phyloP scores from a whole-genome alignment of 2,888 invertebrate genomes.

The Copidosoma aretas region DNA sequence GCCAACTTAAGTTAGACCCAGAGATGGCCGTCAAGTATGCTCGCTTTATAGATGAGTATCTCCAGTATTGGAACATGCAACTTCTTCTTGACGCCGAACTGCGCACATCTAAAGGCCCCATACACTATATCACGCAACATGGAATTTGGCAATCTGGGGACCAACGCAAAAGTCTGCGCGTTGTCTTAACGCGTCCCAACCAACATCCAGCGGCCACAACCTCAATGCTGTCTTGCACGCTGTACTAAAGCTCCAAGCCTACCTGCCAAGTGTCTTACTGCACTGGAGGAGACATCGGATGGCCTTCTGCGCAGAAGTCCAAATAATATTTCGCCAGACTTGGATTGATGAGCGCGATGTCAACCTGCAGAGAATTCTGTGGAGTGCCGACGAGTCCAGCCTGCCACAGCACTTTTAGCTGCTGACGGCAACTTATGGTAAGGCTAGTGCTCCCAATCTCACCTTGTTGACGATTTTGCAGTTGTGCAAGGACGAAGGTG shows the following conservation, averaged over 20 bases:
- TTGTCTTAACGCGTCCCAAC: constrained; percentile 8
- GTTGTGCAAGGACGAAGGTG: constrained; percentile 19
- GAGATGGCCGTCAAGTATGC: not conserved
- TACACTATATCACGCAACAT: constrained; percentile 12
- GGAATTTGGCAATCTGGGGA: constrained; percentile 14
- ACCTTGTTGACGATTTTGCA: constrained; percentile 6
- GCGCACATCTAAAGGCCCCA: too few relatives aligned
- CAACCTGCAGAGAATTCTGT: constrained; percentile 1
- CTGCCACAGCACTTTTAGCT: not conserved
- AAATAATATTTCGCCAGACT: not conserved
- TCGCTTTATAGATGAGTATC: constrained; percentile 10
- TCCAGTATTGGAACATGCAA: not conserved
- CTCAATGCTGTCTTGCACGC: constrained; percentile 5
- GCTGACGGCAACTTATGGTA: constrained; percentile 14
- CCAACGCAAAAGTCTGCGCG: not conserved
- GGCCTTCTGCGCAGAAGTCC: not conserved
- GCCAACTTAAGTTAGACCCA: not conserved
- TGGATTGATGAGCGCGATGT: not conserved
- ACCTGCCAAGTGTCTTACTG: not conserved
- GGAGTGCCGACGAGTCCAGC: not conserved
- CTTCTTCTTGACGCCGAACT: not conserved
- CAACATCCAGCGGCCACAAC: constrained; percentile 1
- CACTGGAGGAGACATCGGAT: constrained; percentile 3
- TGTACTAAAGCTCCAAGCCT: constrained; percentile 7
- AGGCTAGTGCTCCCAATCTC: constrained; percentile 9